Evolutionary conservation across 2,888 invertebrate genomes (phyloP).

Genomic region (Autographa gamma): DNA sequence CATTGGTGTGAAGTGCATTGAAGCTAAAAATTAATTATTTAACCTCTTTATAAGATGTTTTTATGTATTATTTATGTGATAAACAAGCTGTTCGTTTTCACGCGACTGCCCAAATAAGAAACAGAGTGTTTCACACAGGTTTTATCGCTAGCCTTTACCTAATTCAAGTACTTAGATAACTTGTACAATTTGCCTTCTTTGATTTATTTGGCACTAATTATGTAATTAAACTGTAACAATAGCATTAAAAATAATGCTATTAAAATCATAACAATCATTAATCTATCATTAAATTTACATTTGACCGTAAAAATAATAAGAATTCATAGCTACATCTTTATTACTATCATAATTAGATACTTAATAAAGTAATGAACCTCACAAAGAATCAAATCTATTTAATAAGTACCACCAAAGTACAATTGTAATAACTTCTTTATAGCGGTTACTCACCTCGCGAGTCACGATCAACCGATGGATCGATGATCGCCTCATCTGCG

Average conservation of each 20-base stretch:
- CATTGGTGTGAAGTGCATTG: slow-evolving; percentile 25
- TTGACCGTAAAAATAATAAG: slow-evolving; percentile 17
- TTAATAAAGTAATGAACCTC: slow-evolving; percentile 30
- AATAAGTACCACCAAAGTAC: slow-evolving; percentile 19
- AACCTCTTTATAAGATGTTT: slow-evolving; percentile 17
- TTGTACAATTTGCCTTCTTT: neutral
- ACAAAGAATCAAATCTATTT: slow-evolving; percentile 47
- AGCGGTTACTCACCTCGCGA: slow-evolving; percentile 58
- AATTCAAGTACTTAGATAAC: neutral
- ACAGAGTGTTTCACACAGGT: neutral
- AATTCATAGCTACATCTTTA: slow-evolving; percentile 5
- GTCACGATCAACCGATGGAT: slow-evolving; percentile 48
- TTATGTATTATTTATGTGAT: too few relatives aligned
- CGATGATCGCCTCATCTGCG: slow-evolving; percentile 57
- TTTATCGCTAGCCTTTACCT: neutral
- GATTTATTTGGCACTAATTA: neutral
- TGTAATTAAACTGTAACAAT: neutral
- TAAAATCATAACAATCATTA: slow-evolving; percentile 8
- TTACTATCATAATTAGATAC: slow-evolving; percentile 42
- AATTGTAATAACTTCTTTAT: slow-evolving; percentile 58
- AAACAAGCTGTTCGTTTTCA: too few relatives aligned
- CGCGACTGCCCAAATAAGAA: too few relatives aligned
- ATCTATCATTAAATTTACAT: slow-evolving; percentile 21
- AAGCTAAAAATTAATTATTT: slow-evolving; percentile 37
- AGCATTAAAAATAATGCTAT: neutral